Evolutionary conservation across 2,797 vertebrate species (phyloP), one percentile per base, ranked within the genome.

Genomic region (Scyliorhinus canicula): DNA sequence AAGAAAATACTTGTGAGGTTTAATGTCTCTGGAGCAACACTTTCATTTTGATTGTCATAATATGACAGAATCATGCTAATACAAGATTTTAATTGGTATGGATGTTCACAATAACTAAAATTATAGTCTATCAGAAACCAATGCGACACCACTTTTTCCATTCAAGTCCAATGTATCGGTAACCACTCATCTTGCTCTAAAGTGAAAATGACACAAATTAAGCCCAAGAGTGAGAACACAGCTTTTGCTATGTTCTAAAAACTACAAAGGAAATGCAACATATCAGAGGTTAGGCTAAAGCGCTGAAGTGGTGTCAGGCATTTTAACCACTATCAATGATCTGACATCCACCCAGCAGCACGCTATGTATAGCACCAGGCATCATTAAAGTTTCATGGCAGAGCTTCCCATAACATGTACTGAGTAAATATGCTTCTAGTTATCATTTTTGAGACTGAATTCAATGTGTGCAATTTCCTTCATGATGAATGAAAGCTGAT

Each of bases 261-360:
- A 7, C 35, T 8, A 88, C 55, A 90, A 90, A n/a, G 86, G 86
- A 90, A 91, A 91, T 91, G 16, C 35, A 90, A 90, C 35, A 40
- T 90, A 60, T 90, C 86, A 63, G 88, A 91, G 19, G 88, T 91
- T n/a, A 63, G 88, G 57, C 24, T 19, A 44, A 91, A 63, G 35
- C 63, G n/a, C 88, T 60, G 60, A 91, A 63, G 35, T 26, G 52
- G 5, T 63, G 14, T 40, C 57, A 91, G 57, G 3, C 57, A 63
- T 91, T 91, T 91, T 63, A 91, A 91, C 88, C 88, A 91, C 86
- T 40, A 35, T 40, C 6, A 91, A 88, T 91, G n/a, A 63, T 63
- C 86, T 57, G 85, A 57, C 52, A 88, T 88, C 11, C 28, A 88
- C 85, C 52, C 50, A 57, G 28, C 50, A 52, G 28, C 50, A 57